These are phyloP conservation scores for rabbit (Oryctolagus cuniculus) DNA, from an alignment of 2,113 vertebrate species.

Conservation along the genomic window DNA sequence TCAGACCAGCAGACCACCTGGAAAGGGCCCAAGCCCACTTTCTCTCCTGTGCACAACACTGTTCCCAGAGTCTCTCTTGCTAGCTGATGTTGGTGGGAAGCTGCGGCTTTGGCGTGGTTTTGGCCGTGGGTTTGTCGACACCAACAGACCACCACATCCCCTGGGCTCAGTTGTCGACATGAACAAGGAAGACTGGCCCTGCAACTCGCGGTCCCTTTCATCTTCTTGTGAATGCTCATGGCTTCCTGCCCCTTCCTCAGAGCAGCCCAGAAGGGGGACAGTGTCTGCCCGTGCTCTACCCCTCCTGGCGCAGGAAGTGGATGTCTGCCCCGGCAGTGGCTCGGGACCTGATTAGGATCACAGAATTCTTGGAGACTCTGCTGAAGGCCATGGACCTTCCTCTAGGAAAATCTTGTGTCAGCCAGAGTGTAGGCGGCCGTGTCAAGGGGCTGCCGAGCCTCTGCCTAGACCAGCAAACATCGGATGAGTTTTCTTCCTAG, in stretches of 20 bases:
- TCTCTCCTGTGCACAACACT: neutral
- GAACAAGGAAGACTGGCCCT: neutral
- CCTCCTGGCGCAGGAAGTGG: neutral
- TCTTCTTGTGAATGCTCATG: neutral
- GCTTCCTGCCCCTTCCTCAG: neutral
- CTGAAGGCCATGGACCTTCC: neutral
- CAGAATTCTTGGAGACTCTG: neutral
- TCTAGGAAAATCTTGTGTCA: neutral
- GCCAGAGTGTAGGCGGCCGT: too few species aligned
- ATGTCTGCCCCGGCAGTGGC: neutral
- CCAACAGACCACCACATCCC: neutral
- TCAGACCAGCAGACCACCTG: neutral
- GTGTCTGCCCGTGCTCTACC: neutral
- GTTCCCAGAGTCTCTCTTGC: neutral
- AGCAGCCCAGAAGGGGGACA: neutral
- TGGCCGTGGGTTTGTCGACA: neutral
- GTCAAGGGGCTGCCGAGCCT: neutral
- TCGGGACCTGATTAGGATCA: neutral
- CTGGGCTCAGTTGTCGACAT: neutral
- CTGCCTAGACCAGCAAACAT: neutral
- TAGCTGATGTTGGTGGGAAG: neutral
- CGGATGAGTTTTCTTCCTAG: neutral
- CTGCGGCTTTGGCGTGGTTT: neutral
- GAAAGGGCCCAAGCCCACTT: neutral
- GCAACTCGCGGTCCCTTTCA: rapidly evolving